Conservation (phyloP, 2,797 vertebrate genomes). For the Cossypha dichroa region DNA sequence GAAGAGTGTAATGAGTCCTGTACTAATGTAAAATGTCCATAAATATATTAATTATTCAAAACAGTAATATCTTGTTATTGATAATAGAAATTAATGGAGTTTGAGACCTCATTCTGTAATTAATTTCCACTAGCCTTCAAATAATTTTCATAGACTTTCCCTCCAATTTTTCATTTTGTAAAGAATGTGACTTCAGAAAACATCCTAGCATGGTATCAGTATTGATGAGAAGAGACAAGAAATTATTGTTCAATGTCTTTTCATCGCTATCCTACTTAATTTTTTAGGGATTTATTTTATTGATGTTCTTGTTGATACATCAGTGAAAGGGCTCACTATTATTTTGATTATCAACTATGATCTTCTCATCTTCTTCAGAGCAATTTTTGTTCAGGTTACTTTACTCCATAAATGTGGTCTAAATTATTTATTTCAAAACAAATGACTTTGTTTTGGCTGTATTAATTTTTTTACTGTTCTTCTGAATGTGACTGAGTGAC, state of each 20-base stretch:
- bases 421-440: neutral
- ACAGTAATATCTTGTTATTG: neutral
- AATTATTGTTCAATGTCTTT: neutral
- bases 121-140: neutral
- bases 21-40: neutral
- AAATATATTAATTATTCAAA: neutral
- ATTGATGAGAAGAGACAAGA: neutral
- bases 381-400: neutral
- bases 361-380: neutral
- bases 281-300: neutral
- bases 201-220: neutral
- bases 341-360: neutral
- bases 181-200: neutral
- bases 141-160: neutral
- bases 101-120: neutral
- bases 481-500: neutral
- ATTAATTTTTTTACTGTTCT: neutral
- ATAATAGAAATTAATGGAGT: neutral
- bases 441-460: neutral
- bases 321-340: neutral
- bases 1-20: neutral
- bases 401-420: rapidly evolving
- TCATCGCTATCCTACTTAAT: rapidly evolving
- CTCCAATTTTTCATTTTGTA: neutral
- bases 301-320: neutral